Evolutionary conservation across 2,888 invertebrate genomes (phyloP).

Genomic region (Sesamia inferens): DNA sequence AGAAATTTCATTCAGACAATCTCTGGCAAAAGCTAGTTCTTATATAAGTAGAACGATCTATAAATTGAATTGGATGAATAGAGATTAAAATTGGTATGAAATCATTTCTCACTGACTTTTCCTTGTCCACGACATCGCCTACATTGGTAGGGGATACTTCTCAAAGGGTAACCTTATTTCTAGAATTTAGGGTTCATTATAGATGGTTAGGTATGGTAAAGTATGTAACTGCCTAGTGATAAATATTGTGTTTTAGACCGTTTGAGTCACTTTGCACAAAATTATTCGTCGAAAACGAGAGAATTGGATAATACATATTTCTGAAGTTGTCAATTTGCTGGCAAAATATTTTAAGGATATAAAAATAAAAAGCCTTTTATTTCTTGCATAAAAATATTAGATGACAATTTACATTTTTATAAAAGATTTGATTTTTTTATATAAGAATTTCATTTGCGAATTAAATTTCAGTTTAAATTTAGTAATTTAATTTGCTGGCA

Average conservation of each 20-base stretch:
- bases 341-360: too few relatives aligned
- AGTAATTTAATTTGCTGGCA: too few relatives aligned
- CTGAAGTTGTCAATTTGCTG: neutral
- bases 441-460: too few relatives aligned
- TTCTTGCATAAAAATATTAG: too few relatives aligned
- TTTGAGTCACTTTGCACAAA: neutral
- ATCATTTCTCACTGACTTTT: neutral
- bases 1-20: neutral
- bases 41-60: conserved; percentile 18
- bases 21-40: neutral
- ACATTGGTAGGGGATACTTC: neutral
- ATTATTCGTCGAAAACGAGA: neutral
- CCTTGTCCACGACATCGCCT: too few relatives aligned
- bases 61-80: conserved; percentile 33
- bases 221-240: too few relatives aligned
- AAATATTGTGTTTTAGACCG: too few relatives aligned
- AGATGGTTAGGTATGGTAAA: neutral
- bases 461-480: too few relatives aligned
- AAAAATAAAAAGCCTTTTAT: too few relatives aligned
- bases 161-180: neutral
- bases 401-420: too few relatives aligned
- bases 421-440: too few relatives aligned
- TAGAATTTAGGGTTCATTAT: neutral
- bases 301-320: neutral
- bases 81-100: too few relatives aligned